These are phyloP conservation scores for Mionectes macconnelli DNA, from an alignment of 2,113 vertebrate species.

Conservation along the genomic window DNA sequence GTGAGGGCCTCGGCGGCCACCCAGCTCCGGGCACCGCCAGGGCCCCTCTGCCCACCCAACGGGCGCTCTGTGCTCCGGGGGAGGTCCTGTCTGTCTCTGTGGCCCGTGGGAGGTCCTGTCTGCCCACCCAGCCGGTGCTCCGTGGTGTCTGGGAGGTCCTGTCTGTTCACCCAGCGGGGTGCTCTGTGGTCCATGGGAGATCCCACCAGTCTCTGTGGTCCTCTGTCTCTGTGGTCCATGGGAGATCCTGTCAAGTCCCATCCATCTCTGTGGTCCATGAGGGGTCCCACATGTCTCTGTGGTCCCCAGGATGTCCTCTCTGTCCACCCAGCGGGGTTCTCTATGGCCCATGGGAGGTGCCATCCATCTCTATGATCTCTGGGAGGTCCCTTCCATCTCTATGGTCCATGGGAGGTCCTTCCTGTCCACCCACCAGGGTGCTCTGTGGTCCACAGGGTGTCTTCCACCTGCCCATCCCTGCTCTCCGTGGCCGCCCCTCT, in stretches of 20 bases:
- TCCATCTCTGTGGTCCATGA: accelerated
- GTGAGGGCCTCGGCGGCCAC: not conserved
- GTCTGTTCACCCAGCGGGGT: not conserved
- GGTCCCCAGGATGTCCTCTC: not conserved
- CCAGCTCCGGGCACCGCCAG: not conserved
- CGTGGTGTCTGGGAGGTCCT: not conserved
- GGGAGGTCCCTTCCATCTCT: not conserved
- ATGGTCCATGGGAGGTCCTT: not conserved
- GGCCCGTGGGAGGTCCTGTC: not conserved
- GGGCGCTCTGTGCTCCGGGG: not conserved
- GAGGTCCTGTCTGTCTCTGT: not conserved
- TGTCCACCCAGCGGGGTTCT: accelerated
- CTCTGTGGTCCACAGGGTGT: not conserved
- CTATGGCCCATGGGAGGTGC: not conserved
- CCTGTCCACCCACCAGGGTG: not conserved
- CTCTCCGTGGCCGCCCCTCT: not conserved
- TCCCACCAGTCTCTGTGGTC: too few relatives aligned
- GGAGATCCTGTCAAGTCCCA: not conserved
- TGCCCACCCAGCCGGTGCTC: accelerated
- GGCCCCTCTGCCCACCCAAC: not conserved
- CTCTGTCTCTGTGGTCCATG: not conserved
- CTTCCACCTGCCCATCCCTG: not conserved
- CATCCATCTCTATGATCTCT: too few relatives aligned
- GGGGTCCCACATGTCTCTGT: too few relatives aligned
- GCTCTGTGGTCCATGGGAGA: not conserved